Base-by-base conservation (phyloP, 1,140 invertebrate species). In the Aphidius ervi region DNA sequence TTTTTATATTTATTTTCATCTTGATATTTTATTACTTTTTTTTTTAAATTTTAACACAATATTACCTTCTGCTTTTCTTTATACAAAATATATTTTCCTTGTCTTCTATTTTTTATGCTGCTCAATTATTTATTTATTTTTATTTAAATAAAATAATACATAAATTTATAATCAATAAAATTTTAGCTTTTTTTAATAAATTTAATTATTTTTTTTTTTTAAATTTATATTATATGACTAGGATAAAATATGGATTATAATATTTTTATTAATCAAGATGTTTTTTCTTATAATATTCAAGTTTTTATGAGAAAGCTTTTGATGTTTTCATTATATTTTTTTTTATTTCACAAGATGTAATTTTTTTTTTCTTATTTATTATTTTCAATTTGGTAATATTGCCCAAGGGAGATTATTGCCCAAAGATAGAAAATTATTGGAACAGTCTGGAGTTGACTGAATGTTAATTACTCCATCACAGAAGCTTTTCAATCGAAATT, bases 381-480 rank as follows among this genome's bases (percentile, higher is more conserved):
- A 42, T 16, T 61, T 49, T 46, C 41, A 45, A 43, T 40, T 57
- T 5, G 47, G 9, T 52, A 52, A 47, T 58, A 63, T 63, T 56
- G 55, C 23, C 23, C 23, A 31, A 31, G 23, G 23, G 23, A 31
- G 23, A 31, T 31, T 31, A 31, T 31, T 31, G 23, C 23, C 59
- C 59, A 58, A 65, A 63, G 63, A 63, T 70, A 67, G 58, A 64
- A 70, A 67, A 70, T 71, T 70, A 71, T 72, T 67, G 67, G 63
- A 61, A 67, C 62, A 49, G 67, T 63, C 67, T 72, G 67, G 57
- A 70, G 65, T 72, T 70, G 69, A 71, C 69, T 72, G 68, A 65
- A 70, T 71, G 70, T 71, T 72, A 72, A 72, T 72, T 71, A 72
- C 70, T 71, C 67, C 65, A 72, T 72, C 69, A 67, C 61, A 65